These are phyloP conservation scores for Hycleus cichorii DNA, from an alignment of 1,140 invertebrate species.

Conservation along the genomic window DNA sequence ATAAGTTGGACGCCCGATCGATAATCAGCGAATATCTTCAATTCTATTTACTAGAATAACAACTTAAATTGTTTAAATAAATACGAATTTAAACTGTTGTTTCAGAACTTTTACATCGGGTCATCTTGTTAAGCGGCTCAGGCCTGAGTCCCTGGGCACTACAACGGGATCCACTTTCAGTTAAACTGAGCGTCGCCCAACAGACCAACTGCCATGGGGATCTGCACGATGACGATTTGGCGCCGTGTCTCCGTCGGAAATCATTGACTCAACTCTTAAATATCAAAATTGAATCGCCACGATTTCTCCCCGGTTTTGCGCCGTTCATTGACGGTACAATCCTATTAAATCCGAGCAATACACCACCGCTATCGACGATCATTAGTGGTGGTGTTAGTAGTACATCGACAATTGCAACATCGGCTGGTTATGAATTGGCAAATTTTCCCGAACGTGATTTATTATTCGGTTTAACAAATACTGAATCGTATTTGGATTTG, in stretches of 20 bases:
- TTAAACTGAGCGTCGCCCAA: slow-evolving; percentile 71
- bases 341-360: slow-evolving; percentile 49
- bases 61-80: slow-evolving; percentile 13
- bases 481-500: slow-evolving; percentile 68
- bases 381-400: neutral
- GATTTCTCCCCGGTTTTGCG: slow-evolving; percentile 74
- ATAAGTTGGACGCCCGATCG: no score
- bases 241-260: slow-evolving; percentile 72
- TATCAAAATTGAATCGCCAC: slow-evolving; percentile 62
- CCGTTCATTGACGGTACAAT: slow-evolving; percentile 83
- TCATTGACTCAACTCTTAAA: slow-evolving; percentile 63
- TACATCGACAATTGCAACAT: slow-evolving; percentile 44
- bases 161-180: slow-evolving; percentile 74
- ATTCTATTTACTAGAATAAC: slow-evolving; percentile 9
- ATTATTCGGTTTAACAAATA: slow-evolving; percentile 62
- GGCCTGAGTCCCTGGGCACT: slow-evolving; percentile 91
- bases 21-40: no score
- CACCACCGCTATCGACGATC: slow-evolving; percentile 18
- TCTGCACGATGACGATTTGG: slow-evolving; percentile 67
- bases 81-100: slow-evolving; percentile 21
- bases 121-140: slow-evolving; percentile 90
- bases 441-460: slow-evolving; percentile 76
- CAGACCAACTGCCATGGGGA: slow-evolving; percentile 72
- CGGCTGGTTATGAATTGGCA: slow-evolving; percentile 67
- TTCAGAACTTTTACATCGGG: slow-evolving; percentile 82